Evolutionary conservation across 2,888 invertebrate species (phyloP).

Genomic region (Gandaritis pyraliata): DNA sequence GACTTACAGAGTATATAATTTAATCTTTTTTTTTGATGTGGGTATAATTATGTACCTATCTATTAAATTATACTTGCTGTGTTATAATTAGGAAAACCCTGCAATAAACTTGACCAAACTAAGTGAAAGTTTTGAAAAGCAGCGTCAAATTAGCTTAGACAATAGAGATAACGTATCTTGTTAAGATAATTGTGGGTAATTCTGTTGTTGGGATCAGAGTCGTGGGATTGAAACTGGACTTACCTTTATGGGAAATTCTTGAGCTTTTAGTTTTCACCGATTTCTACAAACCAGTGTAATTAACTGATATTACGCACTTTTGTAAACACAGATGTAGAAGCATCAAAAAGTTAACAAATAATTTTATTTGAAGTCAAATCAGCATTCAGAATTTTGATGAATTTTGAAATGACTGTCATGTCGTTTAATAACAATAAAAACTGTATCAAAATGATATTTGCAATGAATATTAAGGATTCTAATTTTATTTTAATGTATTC

Average conservation of each 20-base stretch:
- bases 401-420: no score
- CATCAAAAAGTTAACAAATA: no score
- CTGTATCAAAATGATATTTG: no score
- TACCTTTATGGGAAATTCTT: conserved; percentile 24
- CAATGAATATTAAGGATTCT: no score
- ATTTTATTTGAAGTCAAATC: no score
- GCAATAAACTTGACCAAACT: conserved; percentile 52
- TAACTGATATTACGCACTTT: no score
- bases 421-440: no score
- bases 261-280: conserved; percentile 20
- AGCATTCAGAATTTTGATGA: no score
- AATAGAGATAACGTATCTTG: conserved; percentile 33
- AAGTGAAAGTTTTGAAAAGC: conserved; percentile 60
- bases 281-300: background rate
- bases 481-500: no score
- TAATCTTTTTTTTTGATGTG: background rate
- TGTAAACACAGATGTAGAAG: no score
- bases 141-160: conserved; percentile 38
- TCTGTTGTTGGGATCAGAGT: conserved; percentile 26
- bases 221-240: conserved; percentile 25
- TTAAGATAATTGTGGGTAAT: conserved; percentile 32
- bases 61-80: no score
- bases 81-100: conserved; percentile 44
- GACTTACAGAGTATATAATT: conserved; percentile 16
- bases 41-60: conserved; percentile 6